Evolutionary conservation across 2,888 invertebrate genomes (phyloP), one percentile per base, ranked within the genome.

Genomic region (Apamea anceps): DNA sequence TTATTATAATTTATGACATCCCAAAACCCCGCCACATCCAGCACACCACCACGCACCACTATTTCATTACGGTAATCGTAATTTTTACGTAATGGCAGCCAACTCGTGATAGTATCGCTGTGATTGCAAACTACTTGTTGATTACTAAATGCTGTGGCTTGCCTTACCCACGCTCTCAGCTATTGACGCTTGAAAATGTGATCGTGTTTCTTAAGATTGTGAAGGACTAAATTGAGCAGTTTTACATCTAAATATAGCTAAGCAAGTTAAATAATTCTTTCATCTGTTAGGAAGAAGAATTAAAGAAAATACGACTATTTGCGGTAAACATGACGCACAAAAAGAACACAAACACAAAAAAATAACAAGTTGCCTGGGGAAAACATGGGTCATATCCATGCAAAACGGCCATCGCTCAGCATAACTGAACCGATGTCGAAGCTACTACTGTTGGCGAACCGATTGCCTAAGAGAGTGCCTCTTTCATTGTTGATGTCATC

Each of bases 51-150:
- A 86, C 76, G 76, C 74, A 82, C 81, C 90, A 93, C 92, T 95
- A 95, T 95, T 96, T 96, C 95, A 96, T 96, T 96, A 96, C 96
- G 93, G 96, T 96, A 96, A 96, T 96, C 94, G 95, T 94, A 96
- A 96, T 96, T 96, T 96, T 96, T 96, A 96, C 96, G 96, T 96
- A 97, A 97, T 96, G 90, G 92, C 93, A 89, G 91, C 90, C 90
- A 74, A 87, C 91, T 87, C 91, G 92, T 92, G 96, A 95, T 95
- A 92, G 89, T 94, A 95, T 95, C 95, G 92, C 92, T 87, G 84
- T 94, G 95, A 95, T 95, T 96, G 95, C 95, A 89, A 92, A 89
- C 91, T 87, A 90, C 85, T 86, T 90, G 89, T 85, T 93, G 95
- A 95, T 96, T 96, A 93, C 95, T 94, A 94, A 95, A 95, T 91